phyloP scores from a whole-genome alignment of 2,113 vertebrate genomes.

The Callorhinus ursinus region DNA sequence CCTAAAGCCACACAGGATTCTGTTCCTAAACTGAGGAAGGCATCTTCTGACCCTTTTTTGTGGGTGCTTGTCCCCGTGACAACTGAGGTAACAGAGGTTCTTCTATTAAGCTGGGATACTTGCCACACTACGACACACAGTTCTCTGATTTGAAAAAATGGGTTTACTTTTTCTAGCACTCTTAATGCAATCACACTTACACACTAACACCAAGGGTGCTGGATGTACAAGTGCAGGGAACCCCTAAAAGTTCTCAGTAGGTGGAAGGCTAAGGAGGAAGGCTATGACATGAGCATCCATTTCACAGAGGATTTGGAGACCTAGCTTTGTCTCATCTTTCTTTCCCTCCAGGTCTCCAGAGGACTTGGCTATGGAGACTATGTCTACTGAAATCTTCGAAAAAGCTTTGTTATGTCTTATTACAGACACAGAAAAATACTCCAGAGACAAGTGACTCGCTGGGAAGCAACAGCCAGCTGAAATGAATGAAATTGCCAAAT shows the following conservation, averaged over 20 bases:
- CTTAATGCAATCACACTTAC: neutral
- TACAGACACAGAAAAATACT: constrained; percentile 60
- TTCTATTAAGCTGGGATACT: neutral
- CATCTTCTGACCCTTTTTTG: neutral
- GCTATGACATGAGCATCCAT: neutral
- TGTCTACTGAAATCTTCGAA: constrained; percentile 43
- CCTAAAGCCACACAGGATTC: neutral
- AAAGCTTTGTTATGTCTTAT: constrained; percentile 58
- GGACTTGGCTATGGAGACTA: neutral
- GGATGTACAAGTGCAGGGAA: neutral
- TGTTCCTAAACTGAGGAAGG: neutral
- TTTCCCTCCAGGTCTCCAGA: constrained; percentile 42
- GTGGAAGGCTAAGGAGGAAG: neutral
- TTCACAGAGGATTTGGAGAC: constrained; percentile 10
- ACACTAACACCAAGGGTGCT: neutral
- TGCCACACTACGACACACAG: neutral
- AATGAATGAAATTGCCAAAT: constrained; percentile 64
- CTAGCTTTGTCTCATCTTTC: neutral
- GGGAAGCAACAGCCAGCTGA: constrained; percentile 26
- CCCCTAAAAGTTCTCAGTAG: neutral
- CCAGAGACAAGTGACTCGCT: constrained; percentile 59
- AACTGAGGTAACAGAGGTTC: neutral
- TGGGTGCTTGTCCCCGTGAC: too few relatives aligned
- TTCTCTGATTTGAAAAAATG: neutral
- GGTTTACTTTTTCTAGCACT: neutral